Conservation (phyloP, 92 coral and sea anemone species). For the Epizoanthus illoricatus region DNA sequence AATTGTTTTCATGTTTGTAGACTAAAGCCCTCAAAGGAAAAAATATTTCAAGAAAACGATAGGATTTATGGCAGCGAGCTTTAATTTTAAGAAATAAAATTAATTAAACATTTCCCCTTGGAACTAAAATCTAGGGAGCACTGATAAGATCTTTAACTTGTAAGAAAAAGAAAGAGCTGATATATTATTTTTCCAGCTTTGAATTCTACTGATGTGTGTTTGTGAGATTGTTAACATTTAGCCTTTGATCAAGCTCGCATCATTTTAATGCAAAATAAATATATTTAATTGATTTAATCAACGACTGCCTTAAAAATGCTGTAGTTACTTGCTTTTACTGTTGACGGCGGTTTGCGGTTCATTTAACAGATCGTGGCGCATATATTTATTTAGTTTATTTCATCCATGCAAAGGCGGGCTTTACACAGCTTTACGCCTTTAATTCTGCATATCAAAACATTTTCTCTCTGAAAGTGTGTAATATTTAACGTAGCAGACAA, state of each 20-base stretch:
- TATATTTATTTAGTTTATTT: background rate
- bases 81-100: background rate
- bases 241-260: constrained; percentile 10
- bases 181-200: background rate
- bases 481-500: too few relatives aligned
- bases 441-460: constrained; percentile 7
- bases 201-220: background rate
- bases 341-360: constrained; percentile 23
- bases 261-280: constrained; percentile 24
- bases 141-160: background rate
- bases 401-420: background rate
- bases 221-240: constrained; percentile 31
- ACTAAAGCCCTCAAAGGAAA: too few relatives aligned
- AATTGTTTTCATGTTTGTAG: too few relatives aligned
- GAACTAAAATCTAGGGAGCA: background rate
- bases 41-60: too few relatives aligned
- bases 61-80: too few relatives aligned
- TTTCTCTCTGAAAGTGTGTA: background rate
- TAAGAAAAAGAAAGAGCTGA: background rate
- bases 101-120: background rate
- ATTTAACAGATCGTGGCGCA: background rate
- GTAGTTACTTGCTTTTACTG: background rate
- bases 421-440: background rate
- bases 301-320: constrained; percentile 17
- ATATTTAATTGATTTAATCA: constrained; percentile 26